Percentiles rank a stretch among this genome's conserved stretches.
Evolutionary conservation across 2,113 vertebrate species (phyloP).

Genomic region (Elanoides forficatus): DNA sequence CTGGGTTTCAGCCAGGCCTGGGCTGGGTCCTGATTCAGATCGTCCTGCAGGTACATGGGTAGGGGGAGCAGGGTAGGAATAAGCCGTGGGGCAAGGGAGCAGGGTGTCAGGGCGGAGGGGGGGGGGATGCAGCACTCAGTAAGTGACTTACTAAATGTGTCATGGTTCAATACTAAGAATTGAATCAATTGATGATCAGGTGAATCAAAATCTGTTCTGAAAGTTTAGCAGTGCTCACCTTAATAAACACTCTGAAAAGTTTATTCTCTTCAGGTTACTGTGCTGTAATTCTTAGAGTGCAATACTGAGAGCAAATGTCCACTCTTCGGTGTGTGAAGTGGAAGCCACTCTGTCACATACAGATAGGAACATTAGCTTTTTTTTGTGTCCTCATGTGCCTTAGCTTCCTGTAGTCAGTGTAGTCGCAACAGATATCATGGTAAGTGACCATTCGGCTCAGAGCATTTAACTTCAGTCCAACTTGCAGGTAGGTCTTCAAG

Average conservation of each 20-base stretch:
- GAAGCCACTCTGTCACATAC: neutral
- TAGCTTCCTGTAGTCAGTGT: neutral
- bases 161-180: accelerated
- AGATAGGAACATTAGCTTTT: accelerated
- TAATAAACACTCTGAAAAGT: neutral
- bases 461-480: accelerated
- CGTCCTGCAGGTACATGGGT: accelerated
- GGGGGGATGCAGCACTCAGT: neutral
- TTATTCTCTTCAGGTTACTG: accelerated
- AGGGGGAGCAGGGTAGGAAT: neutral
- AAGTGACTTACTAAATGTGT: neutral
- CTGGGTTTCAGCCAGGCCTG: neutral
- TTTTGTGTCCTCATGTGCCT: neutral
- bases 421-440: accelerated
- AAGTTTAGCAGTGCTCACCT: neutral
- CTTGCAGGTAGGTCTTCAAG: neutral
- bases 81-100: accelerated
- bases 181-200: neutral
- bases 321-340: accelerated
- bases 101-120: neutral
- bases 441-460: neutral
- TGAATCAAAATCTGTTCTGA: neutral
- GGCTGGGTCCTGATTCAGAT: neutral
- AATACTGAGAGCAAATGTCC: accelerated
- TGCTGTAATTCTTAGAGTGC: too few species aligned